Percentiles rank a stretch among this genome's conserved stretches.
phyloP scores from a whole-genome alignment of 2,797 vertebrate species.

The Heliangelus exortis region DNA sequence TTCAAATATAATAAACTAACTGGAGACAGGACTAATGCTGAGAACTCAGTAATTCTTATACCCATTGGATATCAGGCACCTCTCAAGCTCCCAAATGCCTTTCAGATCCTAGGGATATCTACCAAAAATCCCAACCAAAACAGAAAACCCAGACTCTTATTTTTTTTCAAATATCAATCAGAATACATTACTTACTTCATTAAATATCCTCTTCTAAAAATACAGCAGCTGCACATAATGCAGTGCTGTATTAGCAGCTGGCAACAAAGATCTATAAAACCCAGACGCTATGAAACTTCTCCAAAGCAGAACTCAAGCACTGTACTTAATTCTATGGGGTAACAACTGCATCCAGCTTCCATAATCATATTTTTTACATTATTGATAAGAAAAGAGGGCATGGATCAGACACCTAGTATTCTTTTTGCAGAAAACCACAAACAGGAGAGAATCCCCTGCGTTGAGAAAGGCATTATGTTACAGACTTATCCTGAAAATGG shows the following conservation, averaged over 20 bases:
- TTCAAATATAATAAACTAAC: constrained; percentile 70
- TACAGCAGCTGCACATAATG: neutral
- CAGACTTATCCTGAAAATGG: neutral
- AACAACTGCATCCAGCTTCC: neutral
- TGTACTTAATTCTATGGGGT: neutral
- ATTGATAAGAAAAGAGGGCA: neutral
- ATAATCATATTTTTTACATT: neutral
- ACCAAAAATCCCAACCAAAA: neutral
- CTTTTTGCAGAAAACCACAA: neutral
- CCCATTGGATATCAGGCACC: constrained; percentile 28
- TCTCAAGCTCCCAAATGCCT: constrained; percentile 38
- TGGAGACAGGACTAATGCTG: constrained; percentile 60
- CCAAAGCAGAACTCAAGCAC: neutral
- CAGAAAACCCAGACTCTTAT: accelerated
- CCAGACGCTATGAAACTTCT: neutral
- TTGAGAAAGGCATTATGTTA: neutral
- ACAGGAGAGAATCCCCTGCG: neutral
- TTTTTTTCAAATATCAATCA: constrained; percentile 13
- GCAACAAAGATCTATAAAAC: neutral
- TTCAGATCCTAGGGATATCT: constrained; percentile 19
- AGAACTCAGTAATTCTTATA: constrained; percentile 51
- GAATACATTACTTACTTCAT: neutral
- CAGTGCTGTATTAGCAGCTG: neutral
- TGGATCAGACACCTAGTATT: neutral
- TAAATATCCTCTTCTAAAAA: neutral